Evolutionary conservation across 2,888 invertebrate species (phyloP), one percentile per base, ranked within the genome.

Genomic region (Plemyria rubiginata): DNA sequence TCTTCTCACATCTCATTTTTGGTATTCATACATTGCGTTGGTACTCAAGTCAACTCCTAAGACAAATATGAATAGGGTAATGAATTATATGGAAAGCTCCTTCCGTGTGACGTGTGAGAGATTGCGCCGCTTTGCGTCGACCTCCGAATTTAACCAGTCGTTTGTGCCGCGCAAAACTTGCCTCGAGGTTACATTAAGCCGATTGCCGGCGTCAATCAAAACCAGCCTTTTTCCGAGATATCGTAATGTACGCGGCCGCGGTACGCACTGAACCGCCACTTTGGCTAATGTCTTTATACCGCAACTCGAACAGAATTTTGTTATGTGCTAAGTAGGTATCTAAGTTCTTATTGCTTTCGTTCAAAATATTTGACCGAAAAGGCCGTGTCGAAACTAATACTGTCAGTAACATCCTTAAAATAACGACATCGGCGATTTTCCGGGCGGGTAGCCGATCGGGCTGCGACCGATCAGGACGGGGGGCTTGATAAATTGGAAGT

Each of bases 401-500:
- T 76, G 75, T 76, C 70, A 65, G 68, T 68, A 57, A 75, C 74
- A 78, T 78, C 78, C 75, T 76, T 78, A 76, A 79, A 81, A 80
- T 82, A 83, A 82, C 76, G 82, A 80, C 81, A 77, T 77, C 73
- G 75, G 78, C 82, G 74, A 85, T 88, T 89, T 88, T 85, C 85
- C 83, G 80, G 78, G 73, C 72, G 80, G 79, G 75, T 79, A 80
- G 78, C 72, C 68, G 74, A 78, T 76, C 76, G 76, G 74, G 77
- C 78, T 74, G 73, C 71, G 77, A 82, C 81, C 83, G 84, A 86
- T 86, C 82, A 80, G 82, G 82, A 77, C 77, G 79, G 79, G 79
- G n/a, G 79, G 79, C 81, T 82, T 94, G 94, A 94, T 94, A 94
- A 94, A 94, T 94, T 94, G 93, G 93, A 87, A 87, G 92, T 90